Evolutionary conservation across 2,113 vertebrate species (phyloP).

Genomic region (Aphyosemion australe): DNA sequence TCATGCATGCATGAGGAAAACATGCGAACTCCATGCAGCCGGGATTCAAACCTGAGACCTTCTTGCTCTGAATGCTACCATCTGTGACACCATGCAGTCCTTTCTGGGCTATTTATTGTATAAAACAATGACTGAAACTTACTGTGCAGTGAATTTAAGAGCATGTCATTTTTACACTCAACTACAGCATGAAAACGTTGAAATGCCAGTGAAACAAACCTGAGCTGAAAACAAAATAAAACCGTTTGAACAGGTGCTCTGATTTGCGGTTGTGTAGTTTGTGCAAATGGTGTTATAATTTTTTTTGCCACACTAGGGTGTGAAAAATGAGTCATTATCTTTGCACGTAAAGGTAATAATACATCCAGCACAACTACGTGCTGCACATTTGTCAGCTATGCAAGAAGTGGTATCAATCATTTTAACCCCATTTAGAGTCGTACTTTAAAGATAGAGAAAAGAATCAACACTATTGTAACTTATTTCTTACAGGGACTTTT

Average conservation of each 20-base stretch:
- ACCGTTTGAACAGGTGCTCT: neutral
- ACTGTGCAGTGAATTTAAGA: constrained; percentile 3
- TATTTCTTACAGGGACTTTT: no score
- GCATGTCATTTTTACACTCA: neutral
- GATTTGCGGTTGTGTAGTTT: constrained; percentile 2
- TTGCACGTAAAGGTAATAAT: constrained; percentile 9
- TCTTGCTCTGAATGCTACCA: no score
- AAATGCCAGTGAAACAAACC: neutral
- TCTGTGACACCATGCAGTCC: neutral
- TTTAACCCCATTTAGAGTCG: no score
- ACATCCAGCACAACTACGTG: constrained; percentile 12
- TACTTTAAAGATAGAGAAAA: no score
- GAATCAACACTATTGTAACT: no score
- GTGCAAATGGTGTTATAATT: neutral
- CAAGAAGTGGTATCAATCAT: constrained; percentile 1
- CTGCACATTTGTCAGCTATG: neutral
- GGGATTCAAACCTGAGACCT: no score
- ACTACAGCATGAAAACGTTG: constrained; percentile 24
- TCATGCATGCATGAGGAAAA: no score
- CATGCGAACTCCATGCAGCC: no score
- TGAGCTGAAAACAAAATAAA: constrained; percentile 34
- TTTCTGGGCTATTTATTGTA: neutral
- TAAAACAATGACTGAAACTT: neutral
- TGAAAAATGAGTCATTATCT: neutral
- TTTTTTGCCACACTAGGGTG: neutral